These are phyloP conservation scores for Vanessa atalanta DNA, from an alignment of 1,140 invertebrate genomes.

Conservation along the genomic window DNA sequence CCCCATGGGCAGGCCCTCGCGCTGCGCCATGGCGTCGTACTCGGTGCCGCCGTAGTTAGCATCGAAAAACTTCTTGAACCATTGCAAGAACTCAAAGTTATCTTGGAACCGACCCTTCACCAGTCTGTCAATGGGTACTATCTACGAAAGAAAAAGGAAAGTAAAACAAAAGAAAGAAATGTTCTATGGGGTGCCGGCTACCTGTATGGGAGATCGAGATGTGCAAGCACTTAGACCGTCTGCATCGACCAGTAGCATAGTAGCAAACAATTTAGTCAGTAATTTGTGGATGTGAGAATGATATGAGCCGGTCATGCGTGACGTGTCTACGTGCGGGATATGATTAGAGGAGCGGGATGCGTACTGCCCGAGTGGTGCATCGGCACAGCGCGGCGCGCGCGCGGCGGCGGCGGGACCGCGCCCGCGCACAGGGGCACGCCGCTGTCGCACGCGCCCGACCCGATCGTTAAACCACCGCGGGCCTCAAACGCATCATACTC, in stretches of 20 bases:
- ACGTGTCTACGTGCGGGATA: constrained; percentile 41
- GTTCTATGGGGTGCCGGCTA: constrained; percentile 43
- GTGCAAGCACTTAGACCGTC: constrained; percentile 9
- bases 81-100: constrained; percentile 99
- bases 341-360: constrained; percentile 52
- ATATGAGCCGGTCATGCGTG: constrained; percentile 16
- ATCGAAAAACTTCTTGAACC: constrained; percentile 99
- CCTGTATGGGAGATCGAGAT: constrained; percentile 17
- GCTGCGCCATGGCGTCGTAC: constrained; percentile 89
- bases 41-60: constrained; percentile 98
- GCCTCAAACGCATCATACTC: constrained; percentile 96
- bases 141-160: constrained; percentile 85
- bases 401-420: constrained; percentile 49
- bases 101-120: constrained; percentile 99
- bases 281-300: constrained; percentile 13
- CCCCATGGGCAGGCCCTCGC: constrained; percentile 83
- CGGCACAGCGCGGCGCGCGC: constrained; percentile 52
- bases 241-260: constrained; percentile 10
- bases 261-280: neutral
- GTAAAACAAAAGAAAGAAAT: constrained; percentile 64
- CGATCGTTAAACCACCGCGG: constrained; percentile 81
- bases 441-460: constrained; percentile 69
- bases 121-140: constrained; percentile 98
- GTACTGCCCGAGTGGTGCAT: constrained; percentile 71
- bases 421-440: constrained; percentile 70